Evolutionary conservation across 2,888 invertebrate species (phyloP), one percentile per base, ranked within the genome.

Genomic region (Microplitis deprimator): DNA sequence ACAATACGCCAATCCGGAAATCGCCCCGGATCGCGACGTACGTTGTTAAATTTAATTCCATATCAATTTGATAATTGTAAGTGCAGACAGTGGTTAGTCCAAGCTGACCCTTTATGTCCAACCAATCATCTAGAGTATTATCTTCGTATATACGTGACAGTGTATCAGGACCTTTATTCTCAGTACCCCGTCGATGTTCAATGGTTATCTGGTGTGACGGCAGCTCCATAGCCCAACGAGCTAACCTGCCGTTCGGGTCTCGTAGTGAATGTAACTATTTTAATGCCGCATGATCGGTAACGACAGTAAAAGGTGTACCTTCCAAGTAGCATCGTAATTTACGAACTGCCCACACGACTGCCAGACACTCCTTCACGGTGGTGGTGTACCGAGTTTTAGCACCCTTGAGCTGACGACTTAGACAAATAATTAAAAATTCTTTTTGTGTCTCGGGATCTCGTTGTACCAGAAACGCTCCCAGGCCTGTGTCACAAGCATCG

Each of bases 321-420:
- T 84, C 82, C 0, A 85, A 6, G 67, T 84, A 85, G 0, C 77
- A 67, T 0, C 84, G 62, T 20, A 81, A 84, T 41, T 82, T 82
- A 2, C 79, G 29, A 29, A 29, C 29, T 29, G 29, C 29, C 29
- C 29, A 20, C 2, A 29, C 4, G 29, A 0, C 2, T 0, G 83
- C 82, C 0, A 84, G 61, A 67, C 82, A 85, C 29, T 85, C 85
- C 50, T 61, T 74, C 73, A 83, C 82, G 0, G 80, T 80, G 1
- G 71, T 72, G 5, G 79, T 50, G 60, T n/a, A 83, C 5, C 81
- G 81, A 0, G 75, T 17, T 61, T 83, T 79, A 0, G 75, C 64
- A 0, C 29, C 61, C 0, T 74, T 68, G 0, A 83, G 67, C 1
- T 73, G 78, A 0, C 81, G 67, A 6, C 81, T 82, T 0, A 79